A percentile compares a stretch with the other conserved stretches of the same genome.
phyloP scores from a whole-genome alignment of 2,888 invertebrate genomes.

The Achlya flavicornis region DNA sequence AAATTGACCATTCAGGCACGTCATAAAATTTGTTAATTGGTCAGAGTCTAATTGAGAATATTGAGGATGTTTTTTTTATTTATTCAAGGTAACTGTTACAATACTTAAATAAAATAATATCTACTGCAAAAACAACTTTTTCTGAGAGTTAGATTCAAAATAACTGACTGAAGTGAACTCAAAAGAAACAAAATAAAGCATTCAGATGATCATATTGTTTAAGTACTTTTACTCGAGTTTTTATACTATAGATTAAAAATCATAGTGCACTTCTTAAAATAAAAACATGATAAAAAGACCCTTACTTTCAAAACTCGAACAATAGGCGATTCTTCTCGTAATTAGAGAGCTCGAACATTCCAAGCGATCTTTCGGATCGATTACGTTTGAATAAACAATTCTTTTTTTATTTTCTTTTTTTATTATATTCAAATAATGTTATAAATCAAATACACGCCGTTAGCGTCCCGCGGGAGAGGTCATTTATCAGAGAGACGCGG shows the following conservation, averaged over 20 bases:
- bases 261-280: slow-evolving; percentile 10
- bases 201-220: neutral
- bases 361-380: slow-evolving; percentile 74
- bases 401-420: slow-evolving; percentile 51
- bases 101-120: neutral
- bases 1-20: slow-evolving; percentile 11
- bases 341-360: slow-evolving; percentile 69
- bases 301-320: slow-evolving; percentile 40
- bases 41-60: neutral
- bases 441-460: slow-evolving; percentile 80
- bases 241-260: neutral
- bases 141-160: too few relatives aligned
- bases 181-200: neutral
- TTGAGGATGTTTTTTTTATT: neutral
- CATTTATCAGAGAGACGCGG: slow-evolving; percentile 75
- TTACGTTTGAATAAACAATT: slow-evolving; percentile 78
- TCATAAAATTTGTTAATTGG: slow-evolving; percentile 2
- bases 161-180: too few relatives aligned
- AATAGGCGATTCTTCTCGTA: slow-evolving; percentile 60
- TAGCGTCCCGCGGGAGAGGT: slow-evolving; percentile 67
- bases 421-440: slow-evolving; percentile 74
- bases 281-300: slow-evolving; percentile 30
- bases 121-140: too few relatives aligned
- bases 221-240: neutral
- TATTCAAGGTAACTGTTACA: neutral